Evolutionary conservation across 2,113 vertebrate genomes (phyloP).

Genomic region (Pollimyrus isidori): DNA sequence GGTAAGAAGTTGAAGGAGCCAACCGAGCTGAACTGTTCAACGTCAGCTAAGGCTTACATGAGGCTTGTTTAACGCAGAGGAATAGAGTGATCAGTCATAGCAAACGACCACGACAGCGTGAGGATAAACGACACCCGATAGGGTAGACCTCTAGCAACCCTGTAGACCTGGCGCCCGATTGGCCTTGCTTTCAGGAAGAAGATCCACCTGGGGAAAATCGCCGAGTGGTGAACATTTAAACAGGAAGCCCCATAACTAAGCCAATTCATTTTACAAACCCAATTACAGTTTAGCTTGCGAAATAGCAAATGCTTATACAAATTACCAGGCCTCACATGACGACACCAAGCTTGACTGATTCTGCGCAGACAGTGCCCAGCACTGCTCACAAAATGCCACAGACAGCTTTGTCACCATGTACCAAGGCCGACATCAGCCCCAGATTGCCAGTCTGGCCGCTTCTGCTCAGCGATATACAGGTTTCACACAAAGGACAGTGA

Average conservation of each 20-base stretch:
- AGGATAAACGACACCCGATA: background rate
- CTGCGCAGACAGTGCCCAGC: background rate
- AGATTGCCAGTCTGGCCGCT: slow-evolving; percentile 32
- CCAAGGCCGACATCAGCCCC: slow-evolving; percentile 35
- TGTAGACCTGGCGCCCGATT: background rate
- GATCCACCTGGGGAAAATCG: background rate
- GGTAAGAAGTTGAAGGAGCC: background rate
- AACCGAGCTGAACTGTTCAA: background rate
- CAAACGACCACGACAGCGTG: background rate
- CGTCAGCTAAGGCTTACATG: background rate
- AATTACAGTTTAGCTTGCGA: background rate
- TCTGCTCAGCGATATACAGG: background rate
- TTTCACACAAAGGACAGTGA: background rate
- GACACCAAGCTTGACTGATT: background rate
- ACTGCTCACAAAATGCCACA: slow-evolving; percentile 32
- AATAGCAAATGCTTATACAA: background rate
- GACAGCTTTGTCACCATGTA: slow-evolving; percentile 49
- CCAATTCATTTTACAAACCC: background rate
- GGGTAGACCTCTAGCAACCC: background rate
- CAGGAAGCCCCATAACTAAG: background rate
- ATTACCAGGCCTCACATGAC: background rate
- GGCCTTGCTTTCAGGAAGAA: background rate
- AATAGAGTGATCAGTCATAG: background rate
- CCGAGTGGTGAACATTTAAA: background rate
- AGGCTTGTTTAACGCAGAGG: background rate